phyloP scores from a whole-genome alignment of 2,888 invertebrate genomes.

The Tuta absoluta region DNA sequence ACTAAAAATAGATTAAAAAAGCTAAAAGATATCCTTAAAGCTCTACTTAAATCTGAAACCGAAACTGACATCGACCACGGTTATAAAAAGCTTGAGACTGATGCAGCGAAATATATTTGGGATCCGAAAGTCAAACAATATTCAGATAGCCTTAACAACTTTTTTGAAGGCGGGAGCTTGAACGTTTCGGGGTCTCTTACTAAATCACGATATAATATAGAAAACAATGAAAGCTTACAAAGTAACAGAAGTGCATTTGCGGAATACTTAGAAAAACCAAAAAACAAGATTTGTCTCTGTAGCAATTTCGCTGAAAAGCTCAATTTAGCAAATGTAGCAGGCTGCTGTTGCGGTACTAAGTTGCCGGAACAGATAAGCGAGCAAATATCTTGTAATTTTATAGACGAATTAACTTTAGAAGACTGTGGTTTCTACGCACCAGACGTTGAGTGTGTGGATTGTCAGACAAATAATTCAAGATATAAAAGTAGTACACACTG shows the following conservation, averaged over 20 bases:
- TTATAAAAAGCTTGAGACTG: conserved; percentile 43
- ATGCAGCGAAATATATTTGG: conserved; percentile 30
- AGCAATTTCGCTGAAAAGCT: conserved; percentile 9
- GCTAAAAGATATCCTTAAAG: conserved; percentile 51
- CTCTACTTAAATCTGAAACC: conserved; percentile 57
- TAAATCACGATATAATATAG: neutral
- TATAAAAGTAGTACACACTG: conserved; percentile 15
- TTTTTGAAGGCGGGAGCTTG: conserved; percentile 38
- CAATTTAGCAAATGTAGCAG: neutral
- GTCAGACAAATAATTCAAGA: conserved; percentile 11
- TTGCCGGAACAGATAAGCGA: conserved; percentile 37
- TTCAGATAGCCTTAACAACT: conserved; percentile 55
- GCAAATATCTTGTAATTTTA: conserved; percentile 20
- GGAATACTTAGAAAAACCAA: conserved; percentile 30
- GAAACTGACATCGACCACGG: conserved; percentile 47
- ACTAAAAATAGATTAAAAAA: conserved; percentile 48
- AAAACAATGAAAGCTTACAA: neutral
- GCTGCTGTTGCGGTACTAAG: conserved; percentile 33
- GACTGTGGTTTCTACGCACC: conserved; percentile 9
- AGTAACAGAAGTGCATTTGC: conserved; percentile 30
- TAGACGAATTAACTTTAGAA: neutral
- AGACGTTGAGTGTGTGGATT: conserved; percentile 35
- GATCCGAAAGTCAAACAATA: neutral
- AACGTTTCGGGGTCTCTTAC: neutral
- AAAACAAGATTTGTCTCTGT: conserved; percentile 21